Percentiles rank a stretch among this genome's conserved stretches.
These are phyloP conservation scores for Glomeris maerens DNA, from an alignment of 1,140 invertebrate species.

Conservation along the genomic window DNA sequence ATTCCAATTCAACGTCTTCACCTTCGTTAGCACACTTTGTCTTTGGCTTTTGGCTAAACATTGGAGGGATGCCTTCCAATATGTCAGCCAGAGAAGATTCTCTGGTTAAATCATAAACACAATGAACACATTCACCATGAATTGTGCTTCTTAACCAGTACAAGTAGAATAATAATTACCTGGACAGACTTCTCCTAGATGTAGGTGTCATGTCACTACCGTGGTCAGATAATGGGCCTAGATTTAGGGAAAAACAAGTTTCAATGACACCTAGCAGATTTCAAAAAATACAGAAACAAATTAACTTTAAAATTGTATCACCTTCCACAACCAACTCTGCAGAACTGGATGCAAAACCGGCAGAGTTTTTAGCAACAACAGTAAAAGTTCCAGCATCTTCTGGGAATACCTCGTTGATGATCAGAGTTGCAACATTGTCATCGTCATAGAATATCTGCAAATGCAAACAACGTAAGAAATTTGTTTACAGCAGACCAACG, in stretches of 20 bases:
- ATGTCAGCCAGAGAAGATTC: constrained; percentile 82
- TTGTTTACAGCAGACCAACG: constrained; percentile 1
- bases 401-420: constrained; percentile 89
- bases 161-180: constrained; percentile 24
- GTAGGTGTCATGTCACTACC: constrained; percentile 62
- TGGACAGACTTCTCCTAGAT: constrained; percentile 63
- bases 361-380: constrained; percentile 86
- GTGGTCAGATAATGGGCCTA: constrained; percentile 65
- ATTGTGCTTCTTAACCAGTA: constrained; percentile 2
- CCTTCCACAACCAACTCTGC: constrained; percentile 73
- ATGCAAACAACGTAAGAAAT: not conserved
- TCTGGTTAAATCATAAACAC: constrained; percentile 29
- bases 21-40: constrained; percentile 66
- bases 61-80: constrained; percentile 78
- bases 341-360: constrained; percentile 80
- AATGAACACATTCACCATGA: constrained; percentile 2
- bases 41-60: constrained; percentile 76
- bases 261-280: not conserved
- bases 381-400: constrained; percentile 95
- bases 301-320: constrained; percentile 9
- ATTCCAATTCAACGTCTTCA: constrained; percentile 63
- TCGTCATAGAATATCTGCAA: constrained; percentile 81
- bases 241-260: constrained; percentile 5
- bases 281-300: not conserved
- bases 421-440: constrained; percentile 76